Evolutionary conservation across 2,888 invertebrate genomes (phyloP).

Genomic region (Itoplectis maculator): DNA sequence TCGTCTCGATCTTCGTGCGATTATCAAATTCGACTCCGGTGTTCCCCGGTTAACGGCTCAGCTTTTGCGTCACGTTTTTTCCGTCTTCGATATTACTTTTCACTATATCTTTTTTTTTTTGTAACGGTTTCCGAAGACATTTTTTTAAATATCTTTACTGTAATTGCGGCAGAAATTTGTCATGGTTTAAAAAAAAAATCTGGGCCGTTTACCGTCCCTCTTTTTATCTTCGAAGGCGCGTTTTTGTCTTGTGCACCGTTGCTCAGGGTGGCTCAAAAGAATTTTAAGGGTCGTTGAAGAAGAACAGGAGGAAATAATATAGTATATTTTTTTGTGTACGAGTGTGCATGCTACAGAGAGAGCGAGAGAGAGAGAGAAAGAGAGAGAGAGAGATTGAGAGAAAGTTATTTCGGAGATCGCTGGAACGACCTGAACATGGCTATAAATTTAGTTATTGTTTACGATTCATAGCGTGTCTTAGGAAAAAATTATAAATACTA

Average conservation of each 20-base stretch:
- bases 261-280: conserved; percentile 60
- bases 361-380: neutral
- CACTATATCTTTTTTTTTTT: neutral
- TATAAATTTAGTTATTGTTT: conserved; percentile 55
- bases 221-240: conserved; percentile 45
- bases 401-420: conserved; percentile 42
- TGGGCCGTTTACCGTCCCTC: conserved; percentile 12
- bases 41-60: neutral
- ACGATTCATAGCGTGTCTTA: conserved; percentile 51
- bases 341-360: conserved; percentile 8
- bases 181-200: neutral
- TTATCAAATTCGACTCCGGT: neutral
- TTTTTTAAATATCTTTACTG: neutral
- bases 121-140: neutral
- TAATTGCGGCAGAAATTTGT: neutral
- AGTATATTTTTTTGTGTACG: conserved; percentile 54
- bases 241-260: conserved; percentile 27
- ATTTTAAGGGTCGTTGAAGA: conserved; percentile 45
- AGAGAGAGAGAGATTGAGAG: neutral
- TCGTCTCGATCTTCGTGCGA: neutral
- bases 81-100: neutral
- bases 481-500: conserved; percentile 46
- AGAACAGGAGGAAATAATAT: neutral
- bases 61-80: neutral
- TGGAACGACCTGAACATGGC: conserved; percentile 48